Conservation (phyloP, 2,113 vertebrate species). For the Bubo bubo region DNA sequence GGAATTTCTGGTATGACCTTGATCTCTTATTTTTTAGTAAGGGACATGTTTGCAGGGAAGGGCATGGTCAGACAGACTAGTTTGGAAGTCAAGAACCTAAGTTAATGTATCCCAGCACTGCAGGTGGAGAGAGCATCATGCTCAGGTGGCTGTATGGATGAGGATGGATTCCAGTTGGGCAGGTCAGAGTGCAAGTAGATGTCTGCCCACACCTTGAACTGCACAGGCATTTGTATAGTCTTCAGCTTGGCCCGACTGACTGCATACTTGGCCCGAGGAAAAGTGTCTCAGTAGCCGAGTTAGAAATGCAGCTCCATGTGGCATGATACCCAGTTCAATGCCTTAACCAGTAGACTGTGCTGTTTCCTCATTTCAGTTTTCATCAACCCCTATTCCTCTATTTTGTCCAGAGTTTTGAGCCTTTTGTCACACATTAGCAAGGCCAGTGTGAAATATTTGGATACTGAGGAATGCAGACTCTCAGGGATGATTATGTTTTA, state of each 20-base stretch:
- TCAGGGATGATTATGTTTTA: background rate
- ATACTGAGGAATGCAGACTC: background rate
- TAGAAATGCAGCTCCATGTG: background rate
- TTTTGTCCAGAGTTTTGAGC: background rate
- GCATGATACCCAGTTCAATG: background rate
- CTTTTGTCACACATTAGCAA: background rate
- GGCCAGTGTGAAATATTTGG: background rate
- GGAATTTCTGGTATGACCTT: background rate
- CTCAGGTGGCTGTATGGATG: background rate
- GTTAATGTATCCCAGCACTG: background rate
- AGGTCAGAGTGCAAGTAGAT: background rate
- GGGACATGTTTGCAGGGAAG: background rate
- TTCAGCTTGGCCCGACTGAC: background rate
- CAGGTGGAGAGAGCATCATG: background rate
- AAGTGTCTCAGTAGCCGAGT: background rate
- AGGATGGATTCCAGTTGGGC: background rate
- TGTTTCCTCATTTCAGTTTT: background rate
- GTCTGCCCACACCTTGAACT: background rate
- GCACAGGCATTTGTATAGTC: background rate
- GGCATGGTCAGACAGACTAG: background rate
- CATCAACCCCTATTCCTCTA: background rate
- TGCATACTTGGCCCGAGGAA: background rate
- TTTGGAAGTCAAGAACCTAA: background rate
- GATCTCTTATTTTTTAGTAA: background rate
- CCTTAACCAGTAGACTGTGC: constrained; percentile 41